These are phyloP conservation scores for Aythya baeri DNA, from an alignment of 2,113 vertebrate genomes.

Conservation along the genomic window DNA sequence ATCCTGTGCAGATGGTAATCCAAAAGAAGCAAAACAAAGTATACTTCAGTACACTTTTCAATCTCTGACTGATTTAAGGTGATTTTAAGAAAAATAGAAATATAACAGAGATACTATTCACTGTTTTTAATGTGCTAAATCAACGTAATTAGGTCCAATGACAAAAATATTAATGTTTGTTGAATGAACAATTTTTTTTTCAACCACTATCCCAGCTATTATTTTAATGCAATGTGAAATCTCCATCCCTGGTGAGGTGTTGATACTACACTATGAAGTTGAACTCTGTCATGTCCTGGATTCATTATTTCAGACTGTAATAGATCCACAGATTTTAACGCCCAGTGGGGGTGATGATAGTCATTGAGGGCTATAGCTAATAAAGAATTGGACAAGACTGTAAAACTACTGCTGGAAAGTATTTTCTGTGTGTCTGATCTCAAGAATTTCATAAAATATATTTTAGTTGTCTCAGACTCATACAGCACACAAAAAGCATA, in stretches of 20 bases:
- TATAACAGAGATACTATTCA: not conserved
- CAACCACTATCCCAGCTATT: not conserved
- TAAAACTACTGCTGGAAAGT: not conserved
- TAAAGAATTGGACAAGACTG: not conserved
- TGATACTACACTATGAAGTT: not conserved
- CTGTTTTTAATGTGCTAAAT: not conserved
- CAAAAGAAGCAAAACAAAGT: not conserved
- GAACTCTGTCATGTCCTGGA: not conserved
- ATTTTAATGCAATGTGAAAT: not conserved
- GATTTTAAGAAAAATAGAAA: not conserved
- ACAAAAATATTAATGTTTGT: not conserved
- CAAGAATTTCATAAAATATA: not conserved
- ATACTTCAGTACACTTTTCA: not conserved
- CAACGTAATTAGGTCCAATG: not conserved
- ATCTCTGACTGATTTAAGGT: not conserved
- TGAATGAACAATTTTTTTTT: not conserved
- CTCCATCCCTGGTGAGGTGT: not conserved
- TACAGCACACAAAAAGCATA: not conserved
- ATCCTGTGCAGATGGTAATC: not conserved
- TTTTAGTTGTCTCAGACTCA: not conserved
- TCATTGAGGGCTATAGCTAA: not conserved
- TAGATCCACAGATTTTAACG: not conserved
- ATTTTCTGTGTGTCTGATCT: rapidly evolving
- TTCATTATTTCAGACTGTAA: not conserved
- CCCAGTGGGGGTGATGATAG: not conserved